Evolutionary conservation across 2,797 vertebrate species (phyloP).

Genomic region (Propithecus deckenii): DNA sequence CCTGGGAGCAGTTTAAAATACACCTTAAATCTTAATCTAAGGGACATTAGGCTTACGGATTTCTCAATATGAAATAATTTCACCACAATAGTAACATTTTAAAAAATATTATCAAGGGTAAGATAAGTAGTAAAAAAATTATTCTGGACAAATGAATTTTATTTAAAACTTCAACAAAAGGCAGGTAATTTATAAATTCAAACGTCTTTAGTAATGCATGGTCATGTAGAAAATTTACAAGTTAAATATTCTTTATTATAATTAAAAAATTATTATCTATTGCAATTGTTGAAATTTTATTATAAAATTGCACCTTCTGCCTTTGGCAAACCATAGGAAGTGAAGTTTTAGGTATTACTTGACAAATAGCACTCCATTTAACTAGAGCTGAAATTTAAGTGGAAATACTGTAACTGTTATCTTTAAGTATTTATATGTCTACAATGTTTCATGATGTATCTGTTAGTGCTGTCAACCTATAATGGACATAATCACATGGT

Average conservation of each 20-base stretch:
- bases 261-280: neutral
- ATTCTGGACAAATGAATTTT: conserved; percentile 8
- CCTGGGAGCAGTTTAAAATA: neutral
- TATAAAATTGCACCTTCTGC: neutral
- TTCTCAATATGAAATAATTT: neutral
- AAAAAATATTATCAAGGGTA: neutral
- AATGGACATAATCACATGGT: neutral
- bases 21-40: neutral
- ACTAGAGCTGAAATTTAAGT: neutral
- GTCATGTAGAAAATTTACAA: conserved; percentile 1
- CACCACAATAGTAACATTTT: neutral
- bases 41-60: neutral
- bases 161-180: conserved; percentile 46
- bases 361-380: neutral
- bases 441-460: neutral
- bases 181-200: conserved; percentile 3
- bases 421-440: neutral
- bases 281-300: conserved; percentile 29
- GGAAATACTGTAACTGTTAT: neutral
- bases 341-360: neutral
- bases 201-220: neutral
- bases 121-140: conserved; percentile 33
- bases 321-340: conserved; percentile 1
- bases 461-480: neutral
- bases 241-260: neutral